Base-by-base conservation (phyloP, 2,888 invertebrate species). In the Hirudinaria manillensis region DNA sequence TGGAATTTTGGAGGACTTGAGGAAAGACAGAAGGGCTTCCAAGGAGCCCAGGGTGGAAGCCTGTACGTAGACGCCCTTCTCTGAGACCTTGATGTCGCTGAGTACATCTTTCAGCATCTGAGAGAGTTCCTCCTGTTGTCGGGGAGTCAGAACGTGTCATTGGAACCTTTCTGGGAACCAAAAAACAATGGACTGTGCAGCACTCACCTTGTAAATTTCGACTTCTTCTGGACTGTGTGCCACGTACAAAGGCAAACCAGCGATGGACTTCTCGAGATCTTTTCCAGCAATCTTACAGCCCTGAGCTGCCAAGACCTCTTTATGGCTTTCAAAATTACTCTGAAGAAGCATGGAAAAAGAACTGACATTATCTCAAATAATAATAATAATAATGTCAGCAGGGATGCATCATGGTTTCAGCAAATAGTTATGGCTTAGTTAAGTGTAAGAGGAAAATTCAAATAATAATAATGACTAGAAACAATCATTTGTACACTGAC, bases 241-340 rank as follows among this genome's bases (percentile, higher is more conserved):
- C 21, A 99, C 91, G 79, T 91, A 90, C 68, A 99, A 85, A 84
- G 98, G 97, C 34, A 99, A 89, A 19, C 97, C 90, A 32, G 99
- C 99, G 80, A 99, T 93, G 0, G 96, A 93, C 84, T 98, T 97
- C 84, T 99, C 99, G 81, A 99, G 87, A 84, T 98, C 96, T 83
- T 98, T 99, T 3, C 94, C 99, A 2, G 97, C 93, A 77, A 99
- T 93, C 88, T 99, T 99, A 3, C 99, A 94, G 77, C 99, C 99
- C 84, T 98, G 97, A 0, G 99, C 97, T 0, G 94, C 99, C 80
- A 91, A 89, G 0, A 99, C 91, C 87, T 94, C 94, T 84, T 94
- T 95, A 86, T 93, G 89, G 85, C 98, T 96, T 61, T 93, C 90
- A 84, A 97, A 99, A 0, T 87, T 86, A 78, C 85, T 86, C 86